Evolutionary conservation across 2,113 vertebrate genomes (phyloP).

Genomic region (Aegotheles bennettii): DNA sequence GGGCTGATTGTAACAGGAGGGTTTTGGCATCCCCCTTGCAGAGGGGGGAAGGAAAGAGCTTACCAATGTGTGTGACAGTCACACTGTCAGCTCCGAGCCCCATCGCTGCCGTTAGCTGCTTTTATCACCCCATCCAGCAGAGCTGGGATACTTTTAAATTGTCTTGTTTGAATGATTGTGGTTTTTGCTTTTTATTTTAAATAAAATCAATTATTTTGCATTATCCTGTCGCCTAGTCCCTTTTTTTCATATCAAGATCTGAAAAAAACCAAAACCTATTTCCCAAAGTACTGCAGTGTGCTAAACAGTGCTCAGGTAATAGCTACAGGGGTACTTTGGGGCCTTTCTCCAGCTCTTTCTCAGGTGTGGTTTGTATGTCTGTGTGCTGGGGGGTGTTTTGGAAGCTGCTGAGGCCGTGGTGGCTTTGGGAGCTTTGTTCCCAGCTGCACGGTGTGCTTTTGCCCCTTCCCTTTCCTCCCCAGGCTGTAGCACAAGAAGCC

Average conservation of each 20-base stretch:
- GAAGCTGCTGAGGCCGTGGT: background rate
- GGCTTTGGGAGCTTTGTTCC: background rate
- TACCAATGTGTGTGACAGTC: background rate
- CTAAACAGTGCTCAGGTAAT: rapidly evolving
- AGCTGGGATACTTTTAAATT: conserved; percentile 43
- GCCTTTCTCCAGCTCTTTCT: background rate
- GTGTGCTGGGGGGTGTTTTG: background rate
- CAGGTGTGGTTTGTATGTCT: rapidly evolving
- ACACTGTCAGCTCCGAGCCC: background rate
- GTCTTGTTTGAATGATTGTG: conserved; percentile 53
- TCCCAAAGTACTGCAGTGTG: rapidly evolving
- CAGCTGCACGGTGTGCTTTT: background rate
- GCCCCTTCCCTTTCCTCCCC: background rate
- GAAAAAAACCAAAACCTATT: background rate
- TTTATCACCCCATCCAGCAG: conserved; percentile 31
- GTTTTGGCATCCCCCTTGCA: background rate
- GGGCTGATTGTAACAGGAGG: background rate
- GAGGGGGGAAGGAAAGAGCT: background rate
- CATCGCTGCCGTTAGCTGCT: conserved; percentile 13
- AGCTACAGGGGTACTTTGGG: background rate
- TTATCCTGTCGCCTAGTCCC: background rate
- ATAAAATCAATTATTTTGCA: conserved; percentile 71
- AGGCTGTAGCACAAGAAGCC: background rate
- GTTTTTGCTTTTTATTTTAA: conserved; percentile 63
- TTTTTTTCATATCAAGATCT: background rate